A percentile compares a stretch with the other conserved stretches of the same genome.
Conservation (phyloP, 2,113 vertebrate species). For the Rafetus swinhoei region DNA sequence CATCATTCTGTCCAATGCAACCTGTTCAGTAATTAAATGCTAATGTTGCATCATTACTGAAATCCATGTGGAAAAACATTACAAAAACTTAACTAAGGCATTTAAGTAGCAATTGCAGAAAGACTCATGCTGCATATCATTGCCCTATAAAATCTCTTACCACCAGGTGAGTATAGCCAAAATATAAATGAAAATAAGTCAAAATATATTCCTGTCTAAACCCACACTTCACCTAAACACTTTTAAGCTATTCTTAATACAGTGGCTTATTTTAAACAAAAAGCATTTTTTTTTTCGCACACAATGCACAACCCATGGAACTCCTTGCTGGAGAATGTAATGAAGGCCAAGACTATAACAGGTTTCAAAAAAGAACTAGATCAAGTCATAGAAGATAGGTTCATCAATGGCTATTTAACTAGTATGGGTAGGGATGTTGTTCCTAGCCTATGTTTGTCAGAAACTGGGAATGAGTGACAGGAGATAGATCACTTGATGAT, state of each 20-base stretch:
- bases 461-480: too few relatives aligned
- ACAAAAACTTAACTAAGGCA: neutral
- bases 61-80: constrained; percentile 22
- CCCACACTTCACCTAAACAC: neutral
- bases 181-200: neutral
- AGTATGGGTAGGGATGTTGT: too few relatives aligned
- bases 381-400: too few relatives aligned
- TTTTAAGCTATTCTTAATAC: neutral
- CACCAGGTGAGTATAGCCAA: neutral
- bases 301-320: too few relatives aligned
- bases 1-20: constrained; percentile 13
- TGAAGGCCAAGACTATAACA: too few relatives aligned
- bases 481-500: too few relatives aligned
- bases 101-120: constrained; percentile 8
- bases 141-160: neutral
- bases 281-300: too few relatives aligned
- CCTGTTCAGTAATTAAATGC: neutral
- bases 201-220: neutral
- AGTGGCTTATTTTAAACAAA: neutral
- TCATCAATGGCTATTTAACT: too few relatives aligned
- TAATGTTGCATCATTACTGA: constrained; percentile 56
- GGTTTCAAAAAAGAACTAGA: too few relatives aligned
- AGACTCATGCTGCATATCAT: neutral
- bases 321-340: too few relatives aligned
- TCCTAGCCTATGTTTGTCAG: too few relatives aligned